Conservation (phyloP, 2,888 invertebrate species). For the Macroteleia sp. region DNA sequence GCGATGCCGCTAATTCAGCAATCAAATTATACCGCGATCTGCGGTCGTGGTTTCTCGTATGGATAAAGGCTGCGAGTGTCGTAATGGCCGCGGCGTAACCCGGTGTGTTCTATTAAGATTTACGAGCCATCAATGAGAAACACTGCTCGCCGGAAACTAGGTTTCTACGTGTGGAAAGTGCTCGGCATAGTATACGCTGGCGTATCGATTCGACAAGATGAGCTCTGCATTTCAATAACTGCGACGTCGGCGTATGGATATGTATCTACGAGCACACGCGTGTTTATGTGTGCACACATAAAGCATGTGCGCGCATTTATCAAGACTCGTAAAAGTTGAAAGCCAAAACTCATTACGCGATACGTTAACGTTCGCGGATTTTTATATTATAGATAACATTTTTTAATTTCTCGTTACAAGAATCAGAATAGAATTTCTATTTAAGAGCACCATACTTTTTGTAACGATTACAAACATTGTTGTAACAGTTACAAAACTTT, state of each 20-base stretch:
- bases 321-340: slow-evolving; percentile 56
- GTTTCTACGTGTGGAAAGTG: slow-evolving; percentile 70
- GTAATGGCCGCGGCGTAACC: slow-evolving; percentile 65
- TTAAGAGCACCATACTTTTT: too few relatives aligned
- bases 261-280: slow-evolving; percentile 23
- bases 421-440: too few relatives aligned
- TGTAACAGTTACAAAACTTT: too few relatives aligned
- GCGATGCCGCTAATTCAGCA: slow-evolving; percentile 58
- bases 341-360: slow-evolving; percentile 53
- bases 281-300: slow-evolving; percentile 29
- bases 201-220: slow-evolving; percentile 78
- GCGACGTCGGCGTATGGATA: slow-evolving; percentile 49
- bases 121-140: slow-evolving; percentile 76
- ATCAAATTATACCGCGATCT: slow-evolving; percentile 64
- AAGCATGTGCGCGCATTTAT: slow-evolving; percentile 54
- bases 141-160: slow-evolving; percentile 77
- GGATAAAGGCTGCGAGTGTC: slow-evolving; percentile 45
- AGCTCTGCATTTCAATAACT: slow-evolving; percentile 79
- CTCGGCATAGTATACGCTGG: slow-evolving; percentile 64
- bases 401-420: too few relatives aligned
- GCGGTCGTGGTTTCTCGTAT: slow-evolving; percentile 23
- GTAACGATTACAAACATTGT: too few relatives aligned
- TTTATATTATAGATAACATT: too few relatives aligned
- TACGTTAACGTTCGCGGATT: too few relatives aligned
- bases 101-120: slow-evolving; percentile 73